These are phyloP conservation scores for Cydia splendana DNA, from an alignment of 1,140 invertebrate species.

Conservation along the genomic window DNA sequence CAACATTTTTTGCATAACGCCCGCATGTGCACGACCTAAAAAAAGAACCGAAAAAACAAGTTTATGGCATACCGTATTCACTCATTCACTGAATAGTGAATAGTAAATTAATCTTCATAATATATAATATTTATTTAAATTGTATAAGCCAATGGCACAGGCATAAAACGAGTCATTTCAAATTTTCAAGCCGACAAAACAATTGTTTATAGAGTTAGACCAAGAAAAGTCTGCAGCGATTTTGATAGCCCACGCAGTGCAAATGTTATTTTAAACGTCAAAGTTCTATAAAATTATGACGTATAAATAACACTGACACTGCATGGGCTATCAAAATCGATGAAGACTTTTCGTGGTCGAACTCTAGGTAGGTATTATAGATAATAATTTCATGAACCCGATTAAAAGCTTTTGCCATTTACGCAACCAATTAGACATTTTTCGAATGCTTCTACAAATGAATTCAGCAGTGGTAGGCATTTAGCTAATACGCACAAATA, in stretches of 20 bases:
- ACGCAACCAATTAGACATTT: background rate
- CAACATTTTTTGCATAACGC: slow-evolving; percentile 62
- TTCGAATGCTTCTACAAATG: background rate
- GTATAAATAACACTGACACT: no score
- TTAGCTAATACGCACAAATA: background rate
- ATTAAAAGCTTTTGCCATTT: background rate
- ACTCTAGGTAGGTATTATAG: no score
- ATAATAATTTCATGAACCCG: background rate
- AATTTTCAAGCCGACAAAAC: no score
- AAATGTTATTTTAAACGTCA: no score
- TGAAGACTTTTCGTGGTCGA: no score
- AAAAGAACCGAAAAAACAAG: background rate
- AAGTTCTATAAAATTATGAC: no score
- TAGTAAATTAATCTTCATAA: background rate
- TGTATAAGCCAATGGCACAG: no score
- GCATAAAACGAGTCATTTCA: background rate
- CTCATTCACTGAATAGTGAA: background rate
- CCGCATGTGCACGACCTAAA: slow-evolving; percentile 49
- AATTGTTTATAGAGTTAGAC: no score
- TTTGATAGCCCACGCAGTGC: no score
- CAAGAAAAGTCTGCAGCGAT: no score
- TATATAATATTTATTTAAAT: background rate
- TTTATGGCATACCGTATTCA: background rate
- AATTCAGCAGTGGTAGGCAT: background rate
- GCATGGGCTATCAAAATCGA: no score